phyloP scores from a whole-genome alignment of 2,113 vertebrate genomes.

The Myxocyprinus asiaticus region DNA sequence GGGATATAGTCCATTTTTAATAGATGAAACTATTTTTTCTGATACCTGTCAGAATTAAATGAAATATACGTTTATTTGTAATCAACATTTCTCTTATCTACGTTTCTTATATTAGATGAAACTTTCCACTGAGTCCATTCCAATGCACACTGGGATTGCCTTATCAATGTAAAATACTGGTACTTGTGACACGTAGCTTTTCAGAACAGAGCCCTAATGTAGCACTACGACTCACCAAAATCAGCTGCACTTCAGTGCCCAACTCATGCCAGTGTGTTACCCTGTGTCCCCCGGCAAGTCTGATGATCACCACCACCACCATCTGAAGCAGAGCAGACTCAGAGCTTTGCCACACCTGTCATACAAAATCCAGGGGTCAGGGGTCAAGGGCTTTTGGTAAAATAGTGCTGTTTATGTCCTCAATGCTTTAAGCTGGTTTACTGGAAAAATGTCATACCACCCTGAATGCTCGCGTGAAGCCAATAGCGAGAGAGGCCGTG shows the following conservation, averaged over 20 bases:
- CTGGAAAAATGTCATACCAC: slow-evolving; percentile 71
- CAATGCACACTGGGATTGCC: no score
- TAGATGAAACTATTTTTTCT: no score
- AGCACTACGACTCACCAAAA: slow-evolving; percentile 80
- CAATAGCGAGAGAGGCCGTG: slow-evolving; percentile 84
- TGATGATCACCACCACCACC: slow-evolving; percentile 79
- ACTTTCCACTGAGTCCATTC: no score
- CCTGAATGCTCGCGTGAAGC: slow-evolving; percentile 93
- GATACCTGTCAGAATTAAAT: no score
- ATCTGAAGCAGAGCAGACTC: slow-evolving; percentile 89
- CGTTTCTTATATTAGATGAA: no score
- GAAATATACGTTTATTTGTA: no score
- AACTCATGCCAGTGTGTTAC: slow-evolving; percentile 80
- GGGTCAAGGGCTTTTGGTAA: not conserved
- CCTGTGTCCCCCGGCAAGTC: slow-evolving; percentile 71
- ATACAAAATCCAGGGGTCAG: slow-evolving; percentile 36
- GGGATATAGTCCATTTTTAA: no score
- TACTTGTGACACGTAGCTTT: not conserved
- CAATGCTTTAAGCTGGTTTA: not conserved
- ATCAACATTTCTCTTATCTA: no score
- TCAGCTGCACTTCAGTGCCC: slow-evolving; percentile 86
- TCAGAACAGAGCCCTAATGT: not conserved
- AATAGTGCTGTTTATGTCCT: not conserved
- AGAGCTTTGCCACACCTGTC: slow-evolving; percentile 93
- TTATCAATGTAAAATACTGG: no score